Conservation (phyloP, 1,140 invertebrate species). For the Drosophila ohnishii region DNA sequence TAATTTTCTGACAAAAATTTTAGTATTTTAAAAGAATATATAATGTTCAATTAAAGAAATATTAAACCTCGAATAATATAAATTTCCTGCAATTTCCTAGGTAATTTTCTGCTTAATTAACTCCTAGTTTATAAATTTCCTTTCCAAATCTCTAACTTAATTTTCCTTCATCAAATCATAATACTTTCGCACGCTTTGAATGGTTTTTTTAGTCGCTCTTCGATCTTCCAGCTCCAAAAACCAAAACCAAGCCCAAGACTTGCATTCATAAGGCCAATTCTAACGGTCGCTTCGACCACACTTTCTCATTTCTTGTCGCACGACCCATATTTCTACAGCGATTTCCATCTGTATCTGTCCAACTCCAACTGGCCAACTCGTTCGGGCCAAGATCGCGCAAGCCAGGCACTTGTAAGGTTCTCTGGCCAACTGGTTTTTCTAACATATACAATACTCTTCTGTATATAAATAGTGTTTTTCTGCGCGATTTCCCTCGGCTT, state of each 20-base stretch:
- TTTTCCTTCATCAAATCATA: background rate
- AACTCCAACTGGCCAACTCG: slow-evolving; percentile 24
- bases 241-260: slow-evolving; percentile 43
- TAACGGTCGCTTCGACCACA: slow-evolving; percentile 47
- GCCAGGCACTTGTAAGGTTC: slow-evolving; percentile 35
- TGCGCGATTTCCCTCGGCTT: background rate
- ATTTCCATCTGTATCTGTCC: slow-evolving; percentile 50
- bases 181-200: slow-evolving; percentile 30
- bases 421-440: slow-evolving; percentile 41
- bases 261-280: slow-evolving; percentile 40
- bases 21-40: no score
- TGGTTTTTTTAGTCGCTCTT: slow-evolving; percentile 13
- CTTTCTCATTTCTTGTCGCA: slow-evolving; percentile 70
- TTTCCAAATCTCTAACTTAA: background rate
- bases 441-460: background rate
- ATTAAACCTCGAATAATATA: no score
- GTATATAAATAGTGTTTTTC: background rate
- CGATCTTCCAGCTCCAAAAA: slow-evolving; percentile 33
- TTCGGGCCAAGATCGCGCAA: slow-evolving; percentile 27
- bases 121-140: background rate
- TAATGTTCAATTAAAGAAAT: no score
- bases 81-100: no score
- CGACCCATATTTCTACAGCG: slow-evolving; percentile 70
- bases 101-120: background rate
- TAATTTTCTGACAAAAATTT: no score